Base-by-base conservation (phyloP, 2,113 vertebrate species). In the Meleagris gallopavo region DNA sequence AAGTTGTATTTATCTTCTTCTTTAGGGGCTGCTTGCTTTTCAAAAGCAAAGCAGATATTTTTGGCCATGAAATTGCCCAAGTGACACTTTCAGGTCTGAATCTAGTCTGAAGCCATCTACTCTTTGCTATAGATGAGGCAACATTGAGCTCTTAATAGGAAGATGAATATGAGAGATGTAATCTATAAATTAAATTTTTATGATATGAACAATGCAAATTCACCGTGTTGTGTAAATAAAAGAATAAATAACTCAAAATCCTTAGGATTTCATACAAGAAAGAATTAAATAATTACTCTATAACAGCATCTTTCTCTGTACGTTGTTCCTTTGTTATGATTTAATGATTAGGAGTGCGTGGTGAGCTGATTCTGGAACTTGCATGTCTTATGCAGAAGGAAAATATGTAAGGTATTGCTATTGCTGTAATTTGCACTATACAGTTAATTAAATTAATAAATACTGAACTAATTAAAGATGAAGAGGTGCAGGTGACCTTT, bases 111-210 rank as follows among this genome's bases (percentile, higher is more conserved):
- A 94, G 66, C 18, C 72, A 7, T 57, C 16, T 72, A 20, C 9
- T 30, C 64, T 91, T 88, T 38, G 38, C 11, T 81, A 52, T 71
- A 79, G 70, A 52, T 88, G 87, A 96, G 21, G 38, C 75, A 66
- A 75, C 45, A 67, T 5, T 29, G 29, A 46, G 5, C 10, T 83
- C 54, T 91, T 97, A 95, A 89, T 66, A 94, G 67, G 81, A 10
- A 1, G 3, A 74, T 96, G 96, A 95, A 90, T 95, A 86, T 84
- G 93, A 97, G 69, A 86, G 93, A 96, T 94, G 55, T 57, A 86
- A n/a, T 45, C 22, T 29, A 46, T 79, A 75, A 86, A 34, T 93
- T 96, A 57, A 71, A 78, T 69, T 95, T 94, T 93, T 87, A 93
- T 81, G 34, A 13, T 34, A 50, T 58, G 67, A 93, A 62, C 67